Percentiles rank a stretch among this genome's conserved stretches.
phyloP scores from a whole-genome alignment of 2,113 vertebrate species.

The Varanus salvator region DNA sequence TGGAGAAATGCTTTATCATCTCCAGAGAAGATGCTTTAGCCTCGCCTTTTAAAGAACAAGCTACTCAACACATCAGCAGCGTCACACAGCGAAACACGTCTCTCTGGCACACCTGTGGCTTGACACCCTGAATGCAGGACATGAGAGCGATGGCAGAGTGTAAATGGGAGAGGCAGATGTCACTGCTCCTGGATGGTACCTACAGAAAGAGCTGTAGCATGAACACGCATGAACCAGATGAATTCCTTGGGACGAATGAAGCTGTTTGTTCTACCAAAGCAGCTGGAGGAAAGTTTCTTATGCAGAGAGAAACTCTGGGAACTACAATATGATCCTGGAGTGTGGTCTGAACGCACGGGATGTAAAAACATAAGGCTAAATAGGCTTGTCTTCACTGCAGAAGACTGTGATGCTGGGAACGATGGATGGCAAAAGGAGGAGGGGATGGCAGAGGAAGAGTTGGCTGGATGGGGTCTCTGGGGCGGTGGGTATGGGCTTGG shows the following conservation, averaged over 20 bases:
- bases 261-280: background rate
- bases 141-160: background rate
- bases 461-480: too few species aligned
- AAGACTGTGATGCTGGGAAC: too few species aligned
- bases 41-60: slow-evolving; percentile 66
- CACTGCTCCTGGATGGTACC: fast-evolving
- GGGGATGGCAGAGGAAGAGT: too few species aligned
- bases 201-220: background rate
- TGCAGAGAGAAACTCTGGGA: slow-evolving; percentile 18
- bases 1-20: slow-evolving; percentile 65
- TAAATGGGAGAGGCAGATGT: slow-evolving; percentile 24
- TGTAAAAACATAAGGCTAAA: background rate
- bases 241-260: background rate
- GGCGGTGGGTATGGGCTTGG: too few species aligned
- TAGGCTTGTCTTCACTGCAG: too few species aligned
- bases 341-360: background rate
- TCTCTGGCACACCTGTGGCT: slow-evolving; percentile 62
- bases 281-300: background rate
- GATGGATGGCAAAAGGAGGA: too few species aligned
- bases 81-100: slow-evolving; percentile 53
- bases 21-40: slow-evolving; percentile 64
- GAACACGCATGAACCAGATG: background rate
- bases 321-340: background rate
- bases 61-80: slow-evolving; percentile 53
- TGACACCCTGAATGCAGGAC: slow-evolving; percentile 28